phyloP scores from a whole-genome alignment of 92 coral and sea anemone species.

The Palythoa caribaeorum region DNA sequence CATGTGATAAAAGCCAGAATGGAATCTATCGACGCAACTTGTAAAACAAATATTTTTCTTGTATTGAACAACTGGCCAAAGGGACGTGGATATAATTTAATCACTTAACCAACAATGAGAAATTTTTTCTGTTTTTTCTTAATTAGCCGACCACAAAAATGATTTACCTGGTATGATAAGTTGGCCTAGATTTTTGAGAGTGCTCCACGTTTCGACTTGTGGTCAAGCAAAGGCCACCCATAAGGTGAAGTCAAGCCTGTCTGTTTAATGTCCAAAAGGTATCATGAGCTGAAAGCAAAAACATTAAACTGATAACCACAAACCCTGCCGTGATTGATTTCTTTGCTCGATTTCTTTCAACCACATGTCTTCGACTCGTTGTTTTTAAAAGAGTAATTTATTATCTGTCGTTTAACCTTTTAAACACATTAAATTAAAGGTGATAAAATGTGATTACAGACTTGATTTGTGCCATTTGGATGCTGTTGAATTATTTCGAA shows the following conservation, averaged over 20 bases:
- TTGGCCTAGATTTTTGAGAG: background rate
- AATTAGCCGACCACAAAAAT: constrained; percentile 11
- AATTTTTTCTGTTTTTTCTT: background rate
- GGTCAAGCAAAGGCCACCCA: constrained; percentile 27
- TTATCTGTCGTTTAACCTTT: background rate
- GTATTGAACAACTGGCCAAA: constrained; percentile 53
- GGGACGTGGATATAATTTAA: constrained; percentile 13
- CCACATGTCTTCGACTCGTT: constrained; percentile 14
- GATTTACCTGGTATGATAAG: background rate
- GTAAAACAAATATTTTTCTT: constrained; percentile 75
- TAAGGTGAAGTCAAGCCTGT: background rate
- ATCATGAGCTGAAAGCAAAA: constrained; percentile 9
- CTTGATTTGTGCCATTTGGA: background rate
- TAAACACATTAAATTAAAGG: background rate
- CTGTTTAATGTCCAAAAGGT: constrained; percentile 25
- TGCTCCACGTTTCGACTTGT: background rate
- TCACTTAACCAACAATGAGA: constrained; percentile 26
- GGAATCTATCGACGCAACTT: constrained; percentile 67
- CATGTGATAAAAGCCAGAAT: constrained; percentile 83
- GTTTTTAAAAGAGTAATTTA: background rate
- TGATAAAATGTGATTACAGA: background rate
- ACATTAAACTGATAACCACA: constrained; percentile 17
- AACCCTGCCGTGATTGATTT: constrained; percentile 21
- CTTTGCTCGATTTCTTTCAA: background rate
- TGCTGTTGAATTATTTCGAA: background rate